Evolutionary conservation across 2,888 invertebrate species (phyloP).

Genomic region (Macaria liturata): DNA sequence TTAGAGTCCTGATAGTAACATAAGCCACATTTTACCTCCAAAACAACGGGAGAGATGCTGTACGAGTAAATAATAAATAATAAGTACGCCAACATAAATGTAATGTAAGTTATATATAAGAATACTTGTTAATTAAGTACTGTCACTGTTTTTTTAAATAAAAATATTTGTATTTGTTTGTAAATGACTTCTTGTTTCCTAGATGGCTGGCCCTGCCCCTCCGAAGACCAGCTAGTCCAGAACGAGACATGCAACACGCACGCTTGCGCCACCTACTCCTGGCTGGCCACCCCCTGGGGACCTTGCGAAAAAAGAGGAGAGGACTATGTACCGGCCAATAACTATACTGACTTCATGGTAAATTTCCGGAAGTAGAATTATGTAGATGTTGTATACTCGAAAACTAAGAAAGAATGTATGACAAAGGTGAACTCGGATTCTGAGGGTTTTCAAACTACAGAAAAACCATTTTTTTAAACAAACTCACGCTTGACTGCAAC

Average conservation of each 20-base stretch:
- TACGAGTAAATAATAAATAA: no score
- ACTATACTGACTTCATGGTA: constrained; percentile 70
- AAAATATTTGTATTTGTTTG: no score
- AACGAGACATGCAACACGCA: constrained; percentile 83
- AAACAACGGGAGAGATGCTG: not conserved
- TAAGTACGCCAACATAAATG: no score
- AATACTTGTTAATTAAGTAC: no score
- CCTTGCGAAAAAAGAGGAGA: constrained; percentile 69
- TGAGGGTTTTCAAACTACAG: no score
- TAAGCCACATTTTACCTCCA: not conserved
- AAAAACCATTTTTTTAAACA: no score
- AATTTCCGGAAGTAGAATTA: constrained; percentile 12
- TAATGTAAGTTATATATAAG: no score
- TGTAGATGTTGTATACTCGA: no score
- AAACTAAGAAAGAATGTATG: no score
- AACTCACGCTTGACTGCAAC: no score
- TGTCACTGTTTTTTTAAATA: no score
- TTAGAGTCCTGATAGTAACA: not conserved
- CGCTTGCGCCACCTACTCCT: constrained; percentile 83
- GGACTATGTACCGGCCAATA: constrained; percentile 62
- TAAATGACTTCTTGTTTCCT: constrained; percentile 1
- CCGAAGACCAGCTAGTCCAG: constrained; percentile 79
- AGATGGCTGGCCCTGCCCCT: constrained; percentile 84
- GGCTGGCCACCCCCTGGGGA: constrained; percentile 85
- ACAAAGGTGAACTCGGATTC: no score